Conservation (phyloP, 2,888 invertebrate genomes). For the Ptychoptera contaminata region DNA sequence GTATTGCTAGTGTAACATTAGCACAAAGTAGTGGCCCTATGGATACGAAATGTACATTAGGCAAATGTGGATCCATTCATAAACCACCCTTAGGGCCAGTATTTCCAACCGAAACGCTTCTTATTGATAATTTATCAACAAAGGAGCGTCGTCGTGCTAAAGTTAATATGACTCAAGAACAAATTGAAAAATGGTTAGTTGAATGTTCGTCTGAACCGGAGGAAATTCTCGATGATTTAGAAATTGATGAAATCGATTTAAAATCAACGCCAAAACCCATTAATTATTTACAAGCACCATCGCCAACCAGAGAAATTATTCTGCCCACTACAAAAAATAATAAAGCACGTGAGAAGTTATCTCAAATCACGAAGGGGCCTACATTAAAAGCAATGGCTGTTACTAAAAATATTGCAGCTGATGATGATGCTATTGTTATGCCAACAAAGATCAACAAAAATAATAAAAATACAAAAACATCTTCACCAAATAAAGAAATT, state of each 20-base stretch:
- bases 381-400: conserved; percentile 25
- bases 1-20: conserved; percentile 31
- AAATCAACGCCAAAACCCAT: conserved; percentile 21
- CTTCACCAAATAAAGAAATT: conserved; percentile 1
- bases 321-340: not conserved
- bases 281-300: conserved; percentile 23
- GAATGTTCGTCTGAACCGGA: conserved; percentile 35
- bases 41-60: conserved; percentile 31
- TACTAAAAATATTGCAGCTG: conserved; percentile 12
- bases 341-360: conserved; percentile 24
- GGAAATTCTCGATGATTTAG: conserved; percentile 29
- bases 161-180: conserved; percentile 52
- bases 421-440: no score
- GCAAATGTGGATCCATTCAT: conserved; percentile 31
- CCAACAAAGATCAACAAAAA: no score
- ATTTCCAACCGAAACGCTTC: conserved; percentile 29
- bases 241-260: conserved; percentile 27
- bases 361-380: conserved; percentile 25
- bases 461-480: not conserved
- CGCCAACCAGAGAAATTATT: conserved; percentile 13
- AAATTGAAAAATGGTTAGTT: conserved; percentile 49
- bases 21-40: conserved; percentile 32
- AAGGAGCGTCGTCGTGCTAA: conserved; percentile 37
- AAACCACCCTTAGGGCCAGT: conserved; percentile 30
- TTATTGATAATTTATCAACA: conserved; percentile 28